These are phyloP conservation scores for Sphecodes monilicornis DNA, from an alignment of 2,888 invertebrate species.

Conservation along the genomic window DNA sequence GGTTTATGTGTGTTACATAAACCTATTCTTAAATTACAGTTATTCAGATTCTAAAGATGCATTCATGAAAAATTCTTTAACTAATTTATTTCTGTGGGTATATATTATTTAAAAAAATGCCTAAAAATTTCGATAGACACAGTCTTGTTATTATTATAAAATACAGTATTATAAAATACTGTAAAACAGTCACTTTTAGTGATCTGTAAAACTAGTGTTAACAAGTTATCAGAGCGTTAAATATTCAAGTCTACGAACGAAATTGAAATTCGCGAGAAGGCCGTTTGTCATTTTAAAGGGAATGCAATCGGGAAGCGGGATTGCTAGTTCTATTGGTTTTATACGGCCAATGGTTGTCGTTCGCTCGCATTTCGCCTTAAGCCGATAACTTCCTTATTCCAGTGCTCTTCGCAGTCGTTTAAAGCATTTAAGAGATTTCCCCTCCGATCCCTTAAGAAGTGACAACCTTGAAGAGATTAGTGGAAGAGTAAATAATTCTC, in stretches of 20 bases:
- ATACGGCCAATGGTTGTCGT: slow-evolving; percentile 40
- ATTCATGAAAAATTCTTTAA: no score
- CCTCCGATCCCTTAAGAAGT: slow-evolving; percentile 45
- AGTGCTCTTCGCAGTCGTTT: slow-evolving; percentile 60
- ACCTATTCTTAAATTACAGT: no score
- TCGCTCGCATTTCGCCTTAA: slow-evolving; percentile 52
- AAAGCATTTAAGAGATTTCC: slow-evolving; percentile 66
- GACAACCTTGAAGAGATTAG: slow-evolving; percentile 57
- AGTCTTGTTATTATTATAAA: no score
- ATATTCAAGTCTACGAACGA: not conserved
- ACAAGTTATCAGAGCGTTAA: not conserved
- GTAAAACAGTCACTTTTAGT: no score
- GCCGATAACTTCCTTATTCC: slow-evolving; percentile 72
- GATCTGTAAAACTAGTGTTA: no score
- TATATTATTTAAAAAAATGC: no score
- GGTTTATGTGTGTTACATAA: no score
- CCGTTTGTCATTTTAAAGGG: not conserved
- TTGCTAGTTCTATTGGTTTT: slow-evolving; percentile 46
- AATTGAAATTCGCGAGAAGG: slow-evolving; percentile 22
- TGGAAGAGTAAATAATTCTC: slow-evolving; percentile 47
- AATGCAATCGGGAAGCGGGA: slow-evolving; percentile 20
- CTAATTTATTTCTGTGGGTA: no score
- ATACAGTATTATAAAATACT: no score
- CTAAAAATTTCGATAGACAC: no score
- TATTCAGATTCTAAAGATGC: no score